Conservation (phyloP, 1,140 invertebrate genomes). For the Scaptodrosophila lebanonensis region DNA sequence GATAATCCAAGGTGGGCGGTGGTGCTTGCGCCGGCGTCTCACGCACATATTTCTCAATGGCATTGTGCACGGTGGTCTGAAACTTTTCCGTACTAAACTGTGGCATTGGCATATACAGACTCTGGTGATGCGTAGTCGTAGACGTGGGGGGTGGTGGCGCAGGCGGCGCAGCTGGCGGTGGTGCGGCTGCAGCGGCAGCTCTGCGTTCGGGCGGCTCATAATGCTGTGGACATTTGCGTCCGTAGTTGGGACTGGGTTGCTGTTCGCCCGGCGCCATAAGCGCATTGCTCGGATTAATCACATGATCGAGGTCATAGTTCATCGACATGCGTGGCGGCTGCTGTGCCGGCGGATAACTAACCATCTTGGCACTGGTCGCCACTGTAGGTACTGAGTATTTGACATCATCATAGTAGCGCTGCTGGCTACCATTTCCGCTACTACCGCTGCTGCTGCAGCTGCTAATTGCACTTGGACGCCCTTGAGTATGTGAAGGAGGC, state of each 20-base stretch:
- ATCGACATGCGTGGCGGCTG: not conserved
- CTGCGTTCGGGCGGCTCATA: conserved; percentile 40
- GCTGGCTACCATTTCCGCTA: conserved; percentile 1
- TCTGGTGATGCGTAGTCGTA: conserved; percentile 43
- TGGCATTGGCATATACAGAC: conserved; percentile 65
- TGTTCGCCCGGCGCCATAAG: conserved; percentile 47
- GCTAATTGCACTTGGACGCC: conserved; percentile 12
- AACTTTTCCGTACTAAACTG: conserved; percentile 67
- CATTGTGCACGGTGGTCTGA: conserved; percentile 53
- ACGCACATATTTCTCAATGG: conserved; percentile 60
- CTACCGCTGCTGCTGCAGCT: conserved; percentile 1
- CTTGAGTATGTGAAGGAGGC: not conserved
- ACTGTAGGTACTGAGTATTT: conserved; percentile 37
- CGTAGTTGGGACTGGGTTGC: conserved; percentile 67
- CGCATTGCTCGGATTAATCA: conserved; percentile 65
- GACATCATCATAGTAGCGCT: conserved; percentile 49
- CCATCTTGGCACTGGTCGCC: conserved; percentile 28
- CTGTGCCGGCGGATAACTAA: conserved; percentile 27
- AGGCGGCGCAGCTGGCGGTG: not conserved
- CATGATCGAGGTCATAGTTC: conserved; percentile 48
- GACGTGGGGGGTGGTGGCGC: conserved; percentile 14
- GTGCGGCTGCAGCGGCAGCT: conserved; percentile 3
- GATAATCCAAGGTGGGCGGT: conserved; percentile 46
- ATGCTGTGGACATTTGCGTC: conserved; percentile 63
- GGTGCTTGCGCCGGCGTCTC: conserved; percentile 23